Evolutionary conservation across 2,113 vertebrate genomes (phyloP).

Genomic region (Rhinopithecus roxellana): DNA sequence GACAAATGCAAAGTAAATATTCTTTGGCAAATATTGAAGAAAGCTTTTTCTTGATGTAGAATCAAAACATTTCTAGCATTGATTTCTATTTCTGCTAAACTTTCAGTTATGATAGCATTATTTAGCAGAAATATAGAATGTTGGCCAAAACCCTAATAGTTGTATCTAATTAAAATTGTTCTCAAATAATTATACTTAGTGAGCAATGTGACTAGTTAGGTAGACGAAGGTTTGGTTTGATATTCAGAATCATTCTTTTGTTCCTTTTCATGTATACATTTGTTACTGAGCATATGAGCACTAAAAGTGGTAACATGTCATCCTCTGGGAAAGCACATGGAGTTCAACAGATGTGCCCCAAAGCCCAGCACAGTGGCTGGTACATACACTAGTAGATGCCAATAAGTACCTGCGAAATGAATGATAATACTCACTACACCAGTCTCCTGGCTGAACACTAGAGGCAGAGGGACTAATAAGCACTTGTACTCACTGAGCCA

Average conservation of each 20-base stretch:
- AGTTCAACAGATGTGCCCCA: not conserved
- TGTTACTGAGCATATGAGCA: not conserved
- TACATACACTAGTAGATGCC: not conserved
- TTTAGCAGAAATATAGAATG: not conserved
- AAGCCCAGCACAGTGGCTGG: not conserved
- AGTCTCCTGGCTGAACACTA: not conserved
- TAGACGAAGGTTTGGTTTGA: not conserved
- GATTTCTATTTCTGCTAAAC: not conserved
- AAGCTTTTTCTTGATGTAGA: not conserved
- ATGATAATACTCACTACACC: accelerated
- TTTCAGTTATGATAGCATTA: not conserved
- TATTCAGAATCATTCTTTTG: not conserved
- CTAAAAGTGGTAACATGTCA: not conserved
- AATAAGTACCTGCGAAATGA: accelerated
- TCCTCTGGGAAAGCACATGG: not conserved
- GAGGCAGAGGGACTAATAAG: no score
- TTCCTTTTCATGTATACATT: not conserved
- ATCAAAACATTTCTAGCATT: not conserved
- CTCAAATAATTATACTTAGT: not conserved
- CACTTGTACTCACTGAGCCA: not conserved
- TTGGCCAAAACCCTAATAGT: not conserved
- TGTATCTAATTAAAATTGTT: not conserved
- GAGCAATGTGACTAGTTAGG: not conserved
- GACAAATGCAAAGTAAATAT: not conserved
- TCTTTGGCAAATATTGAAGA: not conserved